Conservation (phyloP, 2,113 vertebrate species). For the Chiloscyllium plagiosum region DNA sequence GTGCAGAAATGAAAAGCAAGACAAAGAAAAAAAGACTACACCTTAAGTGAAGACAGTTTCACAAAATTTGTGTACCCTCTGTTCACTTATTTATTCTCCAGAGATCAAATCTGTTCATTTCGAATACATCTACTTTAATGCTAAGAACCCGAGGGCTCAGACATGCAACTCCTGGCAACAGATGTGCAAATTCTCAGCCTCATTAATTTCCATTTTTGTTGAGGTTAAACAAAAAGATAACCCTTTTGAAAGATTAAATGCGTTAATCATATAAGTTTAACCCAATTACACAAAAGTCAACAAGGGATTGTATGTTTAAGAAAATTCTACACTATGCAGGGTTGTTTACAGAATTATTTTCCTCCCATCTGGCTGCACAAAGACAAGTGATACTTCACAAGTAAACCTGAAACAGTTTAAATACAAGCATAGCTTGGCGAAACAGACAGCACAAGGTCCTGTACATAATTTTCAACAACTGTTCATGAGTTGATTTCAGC, state of each 20-base stretch:
- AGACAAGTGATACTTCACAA: neutral
- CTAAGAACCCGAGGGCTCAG: constrained; percentile 7
- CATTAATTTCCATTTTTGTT: constrained; percentile 5
- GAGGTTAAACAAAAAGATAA: neutral
- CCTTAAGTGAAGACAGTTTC: constrained; percentile 51
- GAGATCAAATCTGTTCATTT: constrained; percentile 14
- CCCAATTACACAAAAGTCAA: neutral
- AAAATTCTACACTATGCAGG: neutral
- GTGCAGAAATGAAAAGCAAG: constrained; percentile 57
- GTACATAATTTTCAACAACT: neutral
- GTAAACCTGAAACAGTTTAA: neutral
- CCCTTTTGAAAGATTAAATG: neutral
- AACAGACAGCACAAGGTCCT: neutral
- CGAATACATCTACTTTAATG: neutral
- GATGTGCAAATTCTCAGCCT: constrained; percentile 20
- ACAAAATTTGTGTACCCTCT: constrained; percentile 44
- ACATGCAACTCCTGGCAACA: constrained; percentile 20
- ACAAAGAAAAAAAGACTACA: constrained; percentile 57
- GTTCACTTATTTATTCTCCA: neutral
- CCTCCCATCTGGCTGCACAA: neutral
- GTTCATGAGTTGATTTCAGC: neutral
- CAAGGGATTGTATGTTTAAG: neutral
- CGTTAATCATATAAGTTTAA: neutral
- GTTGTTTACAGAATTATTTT: neutral
- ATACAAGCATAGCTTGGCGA: neutral